Percentiles rank a stretch among this genome's conserved stretches.
These are phyloP conservation scores for Cristatella mucedo DNA, from an alignment of 2,888 invertebrate species.

Conservation along the genomic window DNA sequence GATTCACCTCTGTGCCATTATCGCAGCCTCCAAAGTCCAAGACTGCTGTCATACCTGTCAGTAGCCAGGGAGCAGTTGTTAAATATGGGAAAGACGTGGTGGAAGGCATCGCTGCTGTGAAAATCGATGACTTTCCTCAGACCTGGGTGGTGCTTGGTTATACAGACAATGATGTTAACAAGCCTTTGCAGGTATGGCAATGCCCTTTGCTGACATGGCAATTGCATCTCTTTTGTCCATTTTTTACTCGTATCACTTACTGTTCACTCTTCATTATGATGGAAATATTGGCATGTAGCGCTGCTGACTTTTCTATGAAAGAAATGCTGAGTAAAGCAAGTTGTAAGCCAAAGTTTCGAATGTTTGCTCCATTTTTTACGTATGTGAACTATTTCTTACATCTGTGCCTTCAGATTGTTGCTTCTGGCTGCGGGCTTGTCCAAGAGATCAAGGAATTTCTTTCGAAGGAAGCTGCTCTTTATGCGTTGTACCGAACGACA, in stretches of 20 bases:
- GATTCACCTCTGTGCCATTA: slow-evolving; percentile 20
- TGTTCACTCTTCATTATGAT: no score
- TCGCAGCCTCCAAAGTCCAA: slow-evolving; percentile 21
- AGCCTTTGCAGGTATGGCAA: slow-evolving; percentile 16
- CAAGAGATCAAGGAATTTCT: slow-evolving; percentile 19
- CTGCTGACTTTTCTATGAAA: no score
- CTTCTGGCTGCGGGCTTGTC: slow-evolving; percentile 22
- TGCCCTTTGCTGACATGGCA: no score
- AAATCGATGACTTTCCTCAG: slow-evolving; percentile 17
- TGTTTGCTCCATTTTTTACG: no score
- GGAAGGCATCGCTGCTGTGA: slow-evolving; percentile 19
- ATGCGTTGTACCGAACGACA: slow-evolving; percentile 25
- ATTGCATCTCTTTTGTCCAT: no score
- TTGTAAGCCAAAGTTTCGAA: no score
- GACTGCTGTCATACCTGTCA: slow-evolving; percentile 19
- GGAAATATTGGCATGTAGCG: no score
- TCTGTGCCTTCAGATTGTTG: no score
- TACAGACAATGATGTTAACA: slow-evolving; percentile 18
- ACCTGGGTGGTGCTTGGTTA: slow-evolving; percentile 24
- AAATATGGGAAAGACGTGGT: slow-evolving; percentile 15
- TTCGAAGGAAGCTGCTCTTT: slow-evolving; percentile 23
- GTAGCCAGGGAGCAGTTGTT: slow-evolving; percentile 20
- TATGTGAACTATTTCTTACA: no score
- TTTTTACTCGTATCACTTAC: no score
- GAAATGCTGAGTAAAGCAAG: no score